Base-by-base conservation (phyloP, 1,140 invertebrate species). In the Steinernema feltiae region DNA sequence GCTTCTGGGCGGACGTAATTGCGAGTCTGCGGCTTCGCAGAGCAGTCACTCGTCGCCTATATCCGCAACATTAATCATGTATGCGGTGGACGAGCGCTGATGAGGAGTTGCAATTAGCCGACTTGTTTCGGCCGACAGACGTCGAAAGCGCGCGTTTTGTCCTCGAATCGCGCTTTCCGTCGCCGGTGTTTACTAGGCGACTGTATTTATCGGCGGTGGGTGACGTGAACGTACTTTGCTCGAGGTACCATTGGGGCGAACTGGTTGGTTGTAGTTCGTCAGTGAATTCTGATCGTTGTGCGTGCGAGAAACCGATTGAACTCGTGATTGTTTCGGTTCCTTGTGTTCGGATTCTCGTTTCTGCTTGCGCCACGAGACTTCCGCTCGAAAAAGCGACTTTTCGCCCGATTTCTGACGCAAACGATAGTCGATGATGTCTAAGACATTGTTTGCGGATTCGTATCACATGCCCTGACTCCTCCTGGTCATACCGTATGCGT, bases 211-310 rank as follows among this genome's bases (percentile, higher is more conserved):
- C 24, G 2, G 53, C 15, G 2, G 53, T 15, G 15, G 53, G 53
- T 63, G 53, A 63, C 53, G 53, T 63, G 53, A 63, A 27, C 53
- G 53, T 63, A 63, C 53, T 63, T 63, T 27, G 53, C 53, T 63
- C 53, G 24, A 27, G 53, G 15, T 27, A 27, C 53, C 12, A n/a
- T 27, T 27, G 53, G 35, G 7, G 7, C 35, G 35, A 41, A 46
- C 41, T 27, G 53, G 12, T 63, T 63, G 2, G 15, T 27, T 63
- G 53, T 15, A 63, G 53, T 27, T 27, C 53, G 7, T 15, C 53
- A 27, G 53, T 27, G 53, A 63, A 27, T 21, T n/a, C 12, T 63
- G 53, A 63, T 63, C 53, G 24, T 63, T 63, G 12, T 63, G 24
- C 12, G 53, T 12, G 7, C 3, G 53, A 63, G 53, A 63, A 63